phyloP scores from a whole-genome alignment of 2,797 vertebrate species.

The Buceros bicornis region DNA sequence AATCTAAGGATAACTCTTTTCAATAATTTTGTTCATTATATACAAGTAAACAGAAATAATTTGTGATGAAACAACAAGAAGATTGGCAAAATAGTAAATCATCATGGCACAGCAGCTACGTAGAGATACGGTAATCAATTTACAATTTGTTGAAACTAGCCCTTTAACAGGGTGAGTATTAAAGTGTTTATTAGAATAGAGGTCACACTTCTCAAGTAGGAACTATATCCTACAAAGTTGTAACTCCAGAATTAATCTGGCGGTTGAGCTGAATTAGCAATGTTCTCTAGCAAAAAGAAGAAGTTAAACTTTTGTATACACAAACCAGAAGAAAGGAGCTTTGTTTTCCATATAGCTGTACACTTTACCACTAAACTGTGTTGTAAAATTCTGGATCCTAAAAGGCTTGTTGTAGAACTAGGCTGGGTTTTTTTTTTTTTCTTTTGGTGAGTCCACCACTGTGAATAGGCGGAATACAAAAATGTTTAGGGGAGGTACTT shows the following conservation, averaged over 20 bases:
- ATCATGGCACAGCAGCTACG: background rate
- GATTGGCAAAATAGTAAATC: background rate
- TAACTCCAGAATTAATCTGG: background rate
- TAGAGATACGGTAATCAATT: background rate
- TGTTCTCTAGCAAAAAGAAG: background rate
- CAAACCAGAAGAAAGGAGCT: background rate
- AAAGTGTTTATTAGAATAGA: background rate
- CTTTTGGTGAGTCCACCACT: fast-evolving
- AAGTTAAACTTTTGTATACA: background rate
- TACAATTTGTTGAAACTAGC: background rate
- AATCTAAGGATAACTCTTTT: background rate
- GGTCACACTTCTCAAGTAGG: background rate
- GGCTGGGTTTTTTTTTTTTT: background rate
- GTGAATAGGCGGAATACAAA: background rate
- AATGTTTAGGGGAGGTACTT: fast-evolving
- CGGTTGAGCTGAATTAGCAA: background rate
- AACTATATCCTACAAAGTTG: background rate
- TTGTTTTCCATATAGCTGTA: background rate
- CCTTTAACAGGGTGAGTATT: background rate
- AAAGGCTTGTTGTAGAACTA: background rate
- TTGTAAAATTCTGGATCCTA: background rate
- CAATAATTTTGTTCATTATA: background rate
- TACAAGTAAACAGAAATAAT: background rate
- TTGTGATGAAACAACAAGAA: background rate
- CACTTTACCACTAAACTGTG: background rate